Evolutionary conservation across 1,140 invertebrate species (phyloP), one percentile per base, ranked within the genome.

Genomic region (Trigoniulus corallinus): DNA sequence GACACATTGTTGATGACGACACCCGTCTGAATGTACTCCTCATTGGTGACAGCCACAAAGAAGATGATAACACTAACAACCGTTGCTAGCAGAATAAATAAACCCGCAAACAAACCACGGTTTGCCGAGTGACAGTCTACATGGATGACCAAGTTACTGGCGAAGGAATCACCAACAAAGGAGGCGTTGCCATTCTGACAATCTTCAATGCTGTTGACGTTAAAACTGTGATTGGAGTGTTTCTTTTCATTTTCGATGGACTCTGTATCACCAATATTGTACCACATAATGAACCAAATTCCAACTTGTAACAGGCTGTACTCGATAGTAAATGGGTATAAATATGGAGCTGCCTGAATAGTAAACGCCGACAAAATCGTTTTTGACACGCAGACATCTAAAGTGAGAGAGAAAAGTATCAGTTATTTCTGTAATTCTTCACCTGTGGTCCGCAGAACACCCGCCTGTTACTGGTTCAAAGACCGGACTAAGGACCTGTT

Each of bases 311-410:
- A 67, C 61, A 82, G 80, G 61, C 75, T 80, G 61, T 78, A 82
- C 63, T 82, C 80, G 21, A 82, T 80, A 53, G 72, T 78, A 63
- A 82, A 82, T 2, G 80, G 80, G 61, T 80, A 82, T 13, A 82
- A 62, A 61, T 81, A 81, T 0, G 78, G 78, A 2, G 77, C 52
- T 18, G 50, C 50, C 22, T 51, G 42, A 2, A 51, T 4, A 23
- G 50, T 51, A 34, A 51, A 51, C 2, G 41, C 10, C 4, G 50
- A 51, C 34, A 51, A 24, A 22, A 51, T 23, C 15, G 41, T 46
- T 22, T 40, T 48, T 41, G 42, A 46, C 24, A 51, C 43, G 43
- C 50, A 51, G 2, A 46, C 3, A 40, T 50, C 49, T 12, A 24
- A 18, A 7, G 29, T 15, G n/a, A 34, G 15, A 34, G 29, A 34